Evolutionary conservation across 2,888 invertebrate species (phyloP).

Genomic region (Drosophila greeni): DNA sequence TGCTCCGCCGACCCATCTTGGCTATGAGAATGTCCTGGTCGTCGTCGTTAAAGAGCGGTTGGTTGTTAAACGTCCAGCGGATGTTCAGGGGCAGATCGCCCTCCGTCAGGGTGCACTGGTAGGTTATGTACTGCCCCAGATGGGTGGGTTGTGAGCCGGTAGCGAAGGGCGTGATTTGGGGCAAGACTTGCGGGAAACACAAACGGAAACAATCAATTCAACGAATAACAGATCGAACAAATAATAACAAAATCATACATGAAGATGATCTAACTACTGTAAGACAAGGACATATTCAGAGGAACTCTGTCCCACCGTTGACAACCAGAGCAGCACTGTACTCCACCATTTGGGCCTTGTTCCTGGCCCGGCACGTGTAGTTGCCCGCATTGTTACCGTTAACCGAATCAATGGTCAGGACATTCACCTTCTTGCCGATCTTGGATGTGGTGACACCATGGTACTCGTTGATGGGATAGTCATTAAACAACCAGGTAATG

Average conservation of each 20-base stretch:
- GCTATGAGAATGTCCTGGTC: constrained; percentile 80
- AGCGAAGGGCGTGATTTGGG: constrained; percentile 81
- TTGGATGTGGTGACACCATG: constrained; percentile 79
- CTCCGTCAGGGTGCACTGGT: constrained; percentile 82
- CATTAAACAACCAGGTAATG: constrained; percentile 84
- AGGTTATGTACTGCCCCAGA: constrained; percentile 82
- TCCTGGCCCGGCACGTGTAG: constrained; percentile 81
- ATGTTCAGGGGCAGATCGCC: constrained; percentile 85
- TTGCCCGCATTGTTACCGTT: constrained; percentile 81
- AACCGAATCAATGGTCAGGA: constrained; percentile 81
- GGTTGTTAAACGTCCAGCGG: constrained; percentile 81
- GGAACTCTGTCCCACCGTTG: constrained; percentile 78
- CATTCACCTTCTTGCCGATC: constrained; percentile 80
- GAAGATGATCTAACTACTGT: constrained; percentile 20
- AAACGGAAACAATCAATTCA: constrained; percentile 8
- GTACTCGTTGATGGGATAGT: constrained; percentile 82
- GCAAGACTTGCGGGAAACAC: constrained; percentile 58
- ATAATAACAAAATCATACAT: background rate
- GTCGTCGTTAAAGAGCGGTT: constrained; percentile 75
- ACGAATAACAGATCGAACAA: constrained; percentile 15
- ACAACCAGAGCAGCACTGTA: constrained; percentile 80
- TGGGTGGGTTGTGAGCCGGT: constrained; percentile 82
- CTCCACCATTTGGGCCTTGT: constrained; percentile 80
- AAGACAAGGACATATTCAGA: constrained; percentile 22
- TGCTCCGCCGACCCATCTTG: constrained; percentile 83